phyloP scores from a whole-genome alignment of 2,797 vertebrate genomes.

The Hyperoplus lanceolatus region DNA sequence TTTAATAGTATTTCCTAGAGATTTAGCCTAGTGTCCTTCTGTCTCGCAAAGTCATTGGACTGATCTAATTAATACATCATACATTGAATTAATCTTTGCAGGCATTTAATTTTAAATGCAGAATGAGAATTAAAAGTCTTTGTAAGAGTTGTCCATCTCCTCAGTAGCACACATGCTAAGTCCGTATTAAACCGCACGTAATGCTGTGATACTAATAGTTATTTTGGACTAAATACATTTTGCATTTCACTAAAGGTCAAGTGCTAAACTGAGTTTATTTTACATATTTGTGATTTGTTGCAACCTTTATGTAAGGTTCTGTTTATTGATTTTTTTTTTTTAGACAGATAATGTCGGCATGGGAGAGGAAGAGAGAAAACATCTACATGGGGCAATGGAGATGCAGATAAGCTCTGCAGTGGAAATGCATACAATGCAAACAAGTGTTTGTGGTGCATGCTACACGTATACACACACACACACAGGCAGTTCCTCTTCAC shows the following conservation, averaged over 20 bases:
- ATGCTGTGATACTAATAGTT: slow-evolving; percentile 39
- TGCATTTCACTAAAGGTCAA: slow-evolving; percentile 41
- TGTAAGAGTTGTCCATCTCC: slow-evolving; percentile 45
- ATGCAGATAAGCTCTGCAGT: slow-evolving; percentile 21
- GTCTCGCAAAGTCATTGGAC: not conserved
- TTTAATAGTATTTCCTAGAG: not conserved
- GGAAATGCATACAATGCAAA: slow-evolving; percentile 47
- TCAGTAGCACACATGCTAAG: slow-evolving; percentile 38
- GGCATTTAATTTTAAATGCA: slow-evolving; percentile 17
- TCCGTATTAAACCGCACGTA: slow-evolving; percentile 26
- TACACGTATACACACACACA: slow-evolving; percentile 62
- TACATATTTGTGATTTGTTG: slow-evolving; percentile 18
- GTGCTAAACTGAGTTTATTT: slow-evolving; percentile 11
- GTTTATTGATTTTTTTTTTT: slow-evolving; percentile 40
- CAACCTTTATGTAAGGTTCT: slow-evolving; percentile 19
- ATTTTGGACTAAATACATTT: slow-evolving; percentile 43
- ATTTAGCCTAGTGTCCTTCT: rapidly evolving
- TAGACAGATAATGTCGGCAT: slow-evolving; percentile 12
- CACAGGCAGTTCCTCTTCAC: slow-evolving; percentile 71
- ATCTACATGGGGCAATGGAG: slow-evolving; percentile 24
- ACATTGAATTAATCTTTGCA: slow-evolving; percentile 12
- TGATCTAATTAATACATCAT: slow-evolving; percentile 1
- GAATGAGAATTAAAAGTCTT: slow-evolving; percentile 40
- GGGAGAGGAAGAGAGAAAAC: slow-evolving; percentile 6
- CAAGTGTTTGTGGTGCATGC: slow-evolving; percentile 46